A percentile compares a stretch with the other conserved stretches of the same genome.
Evolutionary conservation across 2,797 vertebrate genomes (phyloP).

Genomic region (Acropternis orthonyx): DNA sequence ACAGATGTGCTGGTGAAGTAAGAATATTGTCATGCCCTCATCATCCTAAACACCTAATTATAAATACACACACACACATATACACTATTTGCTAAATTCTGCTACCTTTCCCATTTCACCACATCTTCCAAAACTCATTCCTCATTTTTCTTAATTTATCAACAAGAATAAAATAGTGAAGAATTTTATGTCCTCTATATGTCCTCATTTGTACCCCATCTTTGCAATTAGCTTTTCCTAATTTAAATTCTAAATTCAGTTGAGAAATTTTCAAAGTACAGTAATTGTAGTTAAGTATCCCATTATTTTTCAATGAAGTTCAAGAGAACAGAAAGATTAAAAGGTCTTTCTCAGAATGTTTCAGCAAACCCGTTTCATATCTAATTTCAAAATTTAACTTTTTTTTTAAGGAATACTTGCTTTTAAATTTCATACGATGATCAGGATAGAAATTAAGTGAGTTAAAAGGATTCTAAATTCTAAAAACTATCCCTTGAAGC

Average conservation of each 20-base stretch:
- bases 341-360: not conserved
- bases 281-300: not conserved
- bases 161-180: not conserved
- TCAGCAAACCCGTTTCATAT: not conserved
- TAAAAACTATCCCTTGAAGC: not conserved
- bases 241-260: not conserved
- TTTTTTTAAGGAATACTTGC: not conserved
- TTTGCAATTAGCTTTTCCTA: not conserved
- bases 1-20: not conserved
- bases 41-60: not conserved
- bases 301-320: not conserved
- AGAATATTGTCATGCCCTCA: not conserved
- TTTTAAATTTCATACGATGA: not conserved
- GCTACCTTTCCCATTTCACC: not conserved
- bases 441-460: not conserved
- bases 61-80: rapidly evolving
- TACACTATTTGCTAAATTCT: not conserved
- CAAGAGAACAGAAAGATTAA: not conserved
- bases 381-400: not conserved
- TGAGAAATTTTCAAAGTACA: not conserved
- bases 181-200: not conserved
- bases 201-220: rapidly evolving
- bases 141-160: not conserved
- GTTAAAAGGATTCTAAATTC: not conserved
- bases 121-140: not conserved